Percentiles rank a stretch among this genome's conserved stretches.
phyloP scores from a whole-genome alignment of 2,888 invertebrate genomes.

The Azorinus chamasolen region DNA sequence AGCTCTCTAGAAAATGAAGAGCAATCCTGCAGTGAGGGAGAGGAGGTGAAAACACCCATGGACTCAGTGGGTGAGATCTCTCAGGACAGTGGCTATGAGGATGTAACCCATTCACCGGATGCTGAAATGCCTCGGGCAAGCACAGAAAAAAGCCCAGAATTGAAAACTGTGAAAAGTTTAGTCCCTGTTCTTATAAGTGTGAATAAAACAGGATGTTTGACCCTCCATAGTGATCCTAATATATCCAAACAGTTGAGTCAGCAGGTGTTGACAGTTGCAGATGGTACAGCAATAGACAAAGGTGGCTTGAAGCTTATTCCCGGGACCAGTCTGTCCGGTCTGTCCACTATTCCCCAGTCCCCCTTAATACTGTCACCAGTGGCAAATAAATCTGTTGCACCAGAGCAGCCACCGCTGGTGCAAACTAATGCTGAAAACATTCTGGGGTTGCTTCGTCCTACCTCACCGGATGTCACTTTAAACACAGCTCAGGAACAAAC shows the following conservation, averaged over 20 bases:
- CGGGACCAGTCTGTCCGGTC: slow-evolving; percentile 45
- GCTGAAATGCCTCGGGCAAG: slow-evolving; percentile 6
- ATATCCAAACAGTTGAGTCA: slow-evolving; percentile 35
- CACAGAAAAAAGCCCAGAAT: not conserved
- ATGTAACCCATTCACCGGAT: slow-evolving; percentile 63
- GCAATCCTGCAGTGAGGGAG: slow-evolving; percentile 23
- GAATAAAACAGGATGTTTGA: slow-evolving; percentile 56
- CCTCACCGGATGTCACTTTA: slow-evolving; percentile 20
- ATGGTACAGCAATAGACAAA: slow-evolving; percentile 8
- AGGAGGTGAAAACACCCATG: slow-evolving; percentile 37
- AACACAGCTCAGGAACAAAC: slow-evolving; percentile 21
- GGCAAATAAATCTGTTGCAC: slow-evolving; percentile 31
- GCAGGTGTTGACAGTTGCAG: slow-evolving; percentile 40
- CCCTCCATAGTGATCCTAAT: slow-evolving; percentile 49
- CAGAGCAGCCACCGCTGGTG: slow-evolving; percentile 21
- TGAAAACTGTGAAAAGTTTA: slow-evolving; percentile 37
- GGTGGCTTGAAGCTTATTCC: slow-evolving; percentile 48
- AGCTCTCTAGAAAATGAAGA: slow-evolving; percentile 25
- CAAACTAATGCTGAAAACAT: slow-evolving; percentile 38
- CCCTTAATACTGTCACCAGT: slow-evolving; percentile 53
- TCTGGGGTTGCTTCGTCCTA: slow-evolving; percentile 43
- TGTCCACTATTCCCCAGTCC: slow-evolving; percentile 8
- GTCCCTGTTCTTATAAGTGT: slow-evolving; percentile 61
- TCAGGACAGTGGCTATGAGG: slow-evolving; percentile 72
- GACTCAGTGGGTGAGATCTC: slow-evolving; percentile 65